A percentile compares a stretch with the other conserved stretches of the same genome.
These are phyloP conservation scores for Sminthurinus aureus DNA, from an alignment of 2,888 invertebrate genomes.

Conservation along the genomic window DNA sequence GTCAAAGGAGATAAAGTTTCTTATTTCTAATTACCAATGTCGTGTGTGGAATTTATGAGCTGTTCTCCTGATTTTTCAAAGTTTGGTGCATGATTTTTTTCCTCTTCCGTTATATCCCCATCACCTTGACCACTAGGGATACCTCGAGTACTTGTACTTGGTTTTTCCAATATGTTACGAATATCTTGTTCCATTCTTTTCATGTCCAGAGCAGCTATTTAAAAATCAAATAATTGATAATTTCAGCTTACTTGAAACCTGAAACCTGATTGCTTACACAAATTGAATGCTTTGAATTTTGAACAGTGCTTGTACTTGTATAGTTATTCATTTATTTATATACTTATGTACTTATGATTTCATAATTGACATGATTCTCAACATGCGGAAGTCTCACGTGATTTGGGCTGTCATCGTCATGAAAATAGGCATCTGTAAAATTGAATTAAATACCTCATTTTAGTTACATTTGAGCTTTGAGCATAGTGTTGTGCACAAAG, in stretches of 20 bases:
- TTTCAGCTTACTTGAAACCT: no score
- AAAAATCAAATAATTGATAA: no score
- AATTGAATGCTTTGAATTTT: no score
- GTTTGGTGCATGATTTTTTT: constrained; percentile 47
- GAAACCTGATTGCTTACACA: no score
- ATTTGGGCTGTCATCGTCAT: constrained; percentile 48
- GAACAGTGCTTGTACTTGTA: no score
- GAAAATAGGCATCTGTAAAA: constrained; percentile 44
- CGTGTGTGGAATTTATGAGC: constrained; percentile 43
- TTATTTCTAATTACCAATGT: constrained; percentile 45
- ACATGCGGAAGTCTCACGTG: constrained; percentile 52
- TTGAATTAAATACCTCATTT: not conserved
- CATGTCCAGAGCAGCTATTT: constrained; percentile 48
- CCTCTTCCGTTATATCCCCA: no score
- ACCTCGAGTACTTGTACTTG: not conserved
- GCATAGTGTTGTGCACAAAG: no score
- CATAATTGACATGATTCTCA: constrained; percentile 58
- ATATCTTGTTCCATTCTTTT: constrained; percentile 54
- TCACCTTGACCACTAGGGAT: constrained; percentile 5
- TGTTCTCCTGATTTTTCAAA: constrained; percentile 48
- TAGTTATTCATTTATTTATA: no score
- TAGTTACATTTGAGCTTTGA: no score
- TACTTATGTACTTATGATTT: constrained; percentile 36
- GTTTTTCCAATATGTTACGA: constrained; percentile 36
- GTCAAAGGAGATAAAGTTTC: no score